Evolutionary conservation across 2,888 invertebrate species (phyloP), one percentile per base, ranked within the genome.

Genomic region (Tubulanus polymorphus): DNA sequence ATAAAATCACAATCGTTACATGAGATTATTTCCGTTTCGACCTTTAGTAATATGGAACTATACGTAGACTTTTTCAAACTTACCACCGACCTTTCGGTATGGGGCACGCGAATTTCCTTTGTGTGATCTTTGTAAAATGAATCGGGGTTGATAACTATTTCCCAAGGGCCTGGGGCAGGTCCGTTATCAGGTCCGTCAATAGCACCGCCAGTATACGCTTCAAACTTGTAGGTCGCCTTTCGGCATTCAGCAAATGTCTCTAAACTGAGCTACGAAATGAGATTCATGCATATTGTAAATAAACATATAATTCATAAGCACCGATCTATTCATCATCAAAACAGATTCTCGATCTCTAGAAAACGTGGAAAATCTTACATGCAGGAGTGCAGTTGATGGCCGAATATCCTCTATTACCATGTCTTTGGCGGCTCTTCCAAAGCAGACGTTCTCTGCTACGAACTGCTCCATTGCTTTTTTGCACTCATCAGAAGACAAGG

Each of bases 241-340:
- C 83, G 70, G 53, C 73, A 76, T 65, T 83, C 83, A 8, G 80
- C 79, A 66, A 81, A 82, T 8, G 82, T 81, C 65, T 83, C 81
- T 53, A 83, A 68, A 35, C 79, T 78, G 62, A 83, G 83, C 81
- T 82, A 70, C 5, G 62, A 63, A 51, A 54, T 41, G n/a, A n/a
- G n/a, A n/a, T n/a, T n/a, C n/a, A n/a, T n/a, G n/a, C n/a, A n/a
- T n/a, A n/a, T n/a, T n/a, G n/a, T n/a, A n/a, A n/a, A n/a, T n/a
- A n/a, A n/a, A n/a, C n/a, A n/a, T n/a, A n/a, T n/a, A n/a, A n/a
- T n/a, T n/a, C n/a, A n/a, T n/a, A n/a, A n/a, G n/a, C n/a, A n/a
- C n/a, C n/a, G n/a, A n/a, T n/a, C n/a, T n/a, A n/a, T n/a, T n/a
- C n/a, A n/a, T n/a, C n/a, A n/a, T n/a, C n/a, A n/a, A n/a, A n/a